phyloP scores from a whole-genome alignment of 2,888 invertebrate species.

The Proisotoma minuta region DNA sequence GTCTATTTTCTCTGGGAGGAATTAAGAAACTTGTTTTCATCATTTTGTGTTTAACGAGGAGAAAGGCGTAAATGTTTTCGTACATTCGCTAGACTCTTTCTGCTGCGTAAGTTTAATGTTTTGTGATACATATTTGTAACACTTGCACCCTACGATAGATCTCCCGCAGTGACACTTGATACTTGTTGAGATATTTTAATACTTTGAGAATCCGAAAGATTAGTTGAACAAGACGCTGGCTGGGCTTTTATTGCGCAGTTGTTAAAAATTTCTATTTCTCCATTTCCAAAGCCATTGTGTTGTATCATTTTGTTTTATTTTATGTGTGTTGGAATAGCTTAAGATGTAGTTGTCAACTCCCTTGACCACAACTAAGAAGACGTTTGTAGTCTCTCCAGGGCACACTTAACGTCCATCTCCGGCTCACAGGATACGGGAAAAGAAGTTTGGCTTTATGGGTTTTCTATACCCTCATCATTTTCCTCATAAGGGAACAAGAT shows the following conservation, averaged over 20 bases:
- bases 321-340: background rate
- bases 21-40: too few relatives aligned
- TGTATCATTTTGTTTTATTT: background rate
- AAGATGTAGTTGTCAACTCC: background rate
- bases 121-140: too few relatives aligned
- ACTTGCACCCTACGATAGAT: background rate
- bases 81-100: too few relatives aligned
- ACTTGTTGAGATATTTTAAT: background rate
- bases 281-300: background rate
- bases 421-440: too few relatives aligned
- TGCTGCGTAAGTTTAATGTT: too few relatives aligned
- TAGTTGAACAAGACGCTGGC: too few relatives aligned
- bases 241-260: background rate
- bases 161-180: constrained; percentile 5
- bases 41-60: too few relatives aligned
- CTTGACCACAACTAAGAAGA: background rate
- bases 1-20: too few relatives aligned
- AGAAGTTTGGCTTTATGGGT: too few relatives aligned
- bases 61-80: too few relatives aligned
- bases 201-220: too few relatives aligned
- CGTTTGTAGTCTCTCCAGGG: background rate
- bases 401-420: constrained; percentile 1
- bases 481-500: background rate
- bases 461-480: constrained; percentile 8
- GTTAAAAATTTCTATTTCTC: background rate